Base-by-base conservation (phyloP, 2,113 vertebrate genomes). In the Sciurus niger region DNA sequence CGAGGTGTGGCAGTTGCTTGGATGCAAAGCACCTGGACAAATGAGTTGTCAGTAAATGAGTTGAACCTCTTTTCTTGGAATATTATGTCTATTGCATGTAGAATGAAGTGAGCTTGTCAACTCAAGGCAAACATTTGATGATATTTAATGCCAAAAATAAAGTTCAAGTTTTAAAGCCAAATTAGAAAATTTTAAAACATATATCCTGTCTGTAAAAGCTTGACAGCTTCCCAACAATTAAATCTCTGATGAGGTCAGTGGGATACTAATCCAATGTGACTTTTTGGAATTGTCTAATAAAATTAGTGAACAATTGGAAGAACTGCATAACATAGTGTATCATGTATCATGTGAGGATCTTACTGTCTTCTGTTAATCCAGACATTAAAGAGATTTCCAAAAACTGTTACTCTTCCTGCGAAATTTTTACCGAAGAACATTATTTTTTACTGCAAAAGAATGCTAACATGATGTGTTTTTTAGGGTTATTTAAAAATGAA, bases 401-500 rank as follows among this genome's bases (percentile, higher is more conserved):
- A 76, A 90, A 87, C 7, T 76, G 79, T 30, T 60, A 77, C 5
- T 37, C n/a, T 88, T 70, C 77, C 65, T 9, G 37, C n/a, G 46
- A 30, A 88, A 46, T 22, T 84, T 93, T 70, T 43, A 76, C n/a
- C 92, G 48, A 68, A 89, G 63, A 92, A 37, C 1, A 83, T 34
- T 90, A 68, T 18, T 78, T 28, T 72, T 91, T 55, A 43, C 7
- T 48, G 68, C 28, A 65, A 92, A 96, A 90, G 4, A 67, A 83
- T 85, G 84, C 93, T 80, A 76, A 85, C 25, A 77, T 18, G 43
- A 43, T 60, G 79, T 85, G 22, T 65, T 43, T 92, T 79, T 78
- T 73, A 73, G 32, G 5, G 32, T 82, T 84, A 65, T 63, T 95
- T 78, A 88, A 77, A 89, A 94, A 78, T 40, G 40, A 63, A 79